Evolutionary conservation across 2,797 vertebrate species (phyloP).

Genomic region (Brachymystax lenok): DNA sequence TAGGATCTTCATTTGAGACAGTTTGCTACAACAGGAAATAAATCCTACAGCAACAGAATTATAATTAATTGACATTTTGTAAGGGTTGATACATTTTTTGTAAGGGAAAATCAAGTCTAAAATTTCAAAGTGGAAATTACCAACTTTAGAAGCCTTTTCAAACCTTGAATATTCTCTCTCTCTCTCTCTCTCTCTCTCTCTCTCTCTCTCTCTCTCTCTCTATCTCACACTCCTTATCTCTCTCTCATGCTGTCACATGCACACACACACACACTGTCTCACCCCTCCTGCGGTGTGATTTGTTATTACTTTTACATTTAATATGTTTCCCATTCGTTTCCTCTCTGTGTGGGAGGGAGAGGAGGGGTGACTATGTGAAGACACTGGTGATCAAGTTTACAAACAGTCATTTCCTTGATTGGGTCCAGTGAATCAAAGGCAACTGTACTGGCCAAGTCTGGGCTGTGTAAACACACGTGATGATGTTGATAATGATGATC

Average conservation of each 20-base stretch:
- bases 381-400: slow-evolving; percentile 58
- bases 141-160: too few relatives aligned
- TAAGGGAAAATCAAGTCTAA: too few relatives aligned
- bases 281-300: slow-evolving; percentile 31
- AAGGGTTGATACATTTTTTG: too few relatives aligned
- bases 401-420: slow-evolving; percentile 64
- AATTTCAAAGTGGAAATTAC: too few relatives aligned
- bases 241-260: neutral
- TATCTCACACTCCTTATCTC: slow-evolving; percentile 19
- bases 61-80: too few relatives aligned
- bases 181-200: too few relatives aligned
- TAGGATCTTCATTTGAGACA: too few relatives aligned
- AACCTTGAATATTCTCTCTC: too few relatives aligned
- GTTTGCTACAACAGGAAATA: too few relatives aligned
- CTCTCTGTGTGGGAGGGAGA: slow-evolving; percentile 53
- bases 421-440: slow-evolving; percentile 46
- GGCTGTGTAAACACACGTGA: slow-evolving; percentile 18
- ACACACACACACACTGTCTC: slow-evolving; percentile 1
- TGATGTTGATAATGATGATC: slow-evolving; percentile 5
- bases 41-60: too few relatives aligned
- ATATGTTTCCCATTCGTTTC: slow-evolving; percentile 40
- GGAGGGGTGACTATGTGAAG: slow-evolving; percentile 33
- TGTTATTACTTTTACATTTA: slow-evolving; percentile 42
- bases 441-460: slow-evolving; percentile 30
- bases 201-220: neutral